phyloP scores from a whole-genome alignment of 1,140 invertebrate species.

The Marisa cornuarietis region DNA sequence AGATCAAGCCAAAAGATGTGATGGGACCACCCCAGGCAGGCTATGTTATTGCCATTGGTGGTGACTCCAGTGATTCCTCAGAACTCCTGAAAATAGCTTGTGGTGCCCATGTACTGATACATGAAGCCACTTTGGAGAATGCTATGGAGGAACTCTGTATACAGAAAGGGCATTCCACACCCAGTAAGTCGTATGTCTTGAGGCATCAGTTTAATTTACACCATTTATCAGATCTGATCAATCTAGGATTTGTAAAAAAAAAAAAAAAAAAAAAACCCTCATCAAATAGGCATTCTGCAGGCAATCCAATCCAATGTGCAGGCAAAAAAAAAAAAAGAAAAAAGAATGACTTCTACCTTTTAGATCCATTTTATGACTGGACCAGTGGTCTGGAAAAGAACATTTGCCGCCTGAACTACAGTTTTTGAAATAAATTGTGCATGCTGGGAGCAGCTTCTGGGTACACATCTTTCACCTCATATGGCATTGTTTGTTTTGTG shows the following conservation, averaged over 20 bases:
- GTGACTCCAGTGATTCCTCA: slow-evolving; percentile 65
- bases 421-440: too few species aligned
- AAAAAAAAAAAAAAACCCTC: not conserved
- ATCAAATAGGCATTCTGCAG: not conserved
- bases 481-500: not conserved
- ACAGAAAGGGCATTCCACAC: slow-evolving; percentile 68
- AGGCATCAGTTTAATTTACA: not conserved
- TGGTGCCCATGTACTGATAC: slow-evolving; percentile 65
- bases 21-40: slow-evolving; percentile 59
- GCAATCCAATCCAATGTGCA: not conserved
- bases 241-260: not conserved
- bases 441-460: too few species aligned
- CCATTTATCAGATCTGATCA: not conserved
- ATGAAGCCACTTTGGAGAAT: slow-evolving; percentile 67
- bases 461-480: too few species aligned
- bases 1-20: slow-evolving; percentile 62
- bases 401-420: too few species aligned
- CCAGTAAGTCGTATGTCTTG: slow-evolving; percentile 41
- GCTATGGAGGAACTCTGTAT: slow-evolving; percentile 58
- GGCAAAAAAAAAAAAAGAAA: not conserved
- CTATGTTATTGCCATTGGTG: slow-evolving; percentile 64
- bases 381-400: too few species aligned
- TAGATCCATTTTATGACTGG: too few species aligned
- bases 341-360: not conserved
- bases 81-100: slow-evolving; percentile 56